phyloP scores from a whole-genome alignment of 2,888 invertebrate species.

The Oxystoma pomonae region DNA sequence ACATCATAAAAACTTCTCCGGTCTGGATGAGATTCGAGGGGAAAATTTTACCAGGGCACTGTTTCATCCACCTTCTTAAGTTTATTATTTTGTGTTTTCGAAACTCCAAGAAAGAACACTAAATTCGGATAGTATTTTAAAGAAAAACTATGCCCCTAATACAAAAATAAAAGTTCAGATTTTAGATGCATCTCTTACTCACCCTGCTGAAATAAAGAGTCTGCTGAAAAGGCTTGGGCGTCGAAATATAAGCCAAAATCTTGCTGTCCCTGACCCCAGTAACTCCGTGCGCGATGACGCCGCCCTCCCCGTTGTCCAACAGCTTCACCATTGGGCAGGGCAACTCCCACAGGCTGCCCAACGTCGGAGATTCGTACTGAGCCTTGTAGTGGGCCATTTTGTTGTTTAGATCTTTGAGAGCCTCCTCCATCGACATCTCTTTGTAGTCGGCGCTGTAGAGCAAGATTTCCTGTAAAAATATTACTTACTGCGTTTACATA shows the following conservation, averaged over 20 bases:
- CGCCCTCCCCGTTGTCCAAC: constrained; percentile 59
- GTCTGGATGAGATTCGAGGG: no score
- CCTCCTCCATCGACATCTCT: constrained; percentile 71
- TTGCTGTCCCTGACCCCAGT: constrained; percentile 77
- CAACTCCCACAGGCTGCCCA: constrained; percentile 46
- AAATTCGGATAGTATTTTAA: no score
- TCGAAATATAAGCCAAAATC: constrained; percentile 84
- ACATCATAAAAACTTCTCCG: no score
- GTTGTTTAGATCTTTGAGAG: constrained; percentile 74
- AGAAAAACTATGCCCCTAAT: no score
- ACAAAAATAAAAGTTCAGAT: no score
- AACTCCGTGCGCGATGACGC: constrained; percentile 66
- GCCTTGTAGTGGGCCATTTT: constrained; percentile 81
- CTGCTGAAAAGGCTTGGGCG: constrained; percentile 78
- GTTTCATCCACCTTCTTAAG: no score
- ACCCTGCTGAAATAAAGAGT: constrained; percentile 89
- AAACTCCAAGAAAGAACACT: no score
- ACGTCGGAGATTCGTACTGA: constrained; percentile 75
- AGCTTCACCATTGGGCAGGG: constrained; percentile 51
- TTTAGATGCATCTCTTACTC: no score
- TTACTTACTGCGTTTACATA: no score
- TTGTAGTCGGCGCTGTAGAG: constrained; percentile 84
- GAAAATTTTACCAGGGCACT: no score
- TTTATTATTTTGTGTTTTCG: no score
- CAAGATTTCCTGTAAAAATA: constrained; percentile 74